Evolutionary conservation across 2,113 vertebrate species (phyloP), one percentile per base, ranked within the genome.

Genomic region (Dasyornis broadbenti): DNA sequence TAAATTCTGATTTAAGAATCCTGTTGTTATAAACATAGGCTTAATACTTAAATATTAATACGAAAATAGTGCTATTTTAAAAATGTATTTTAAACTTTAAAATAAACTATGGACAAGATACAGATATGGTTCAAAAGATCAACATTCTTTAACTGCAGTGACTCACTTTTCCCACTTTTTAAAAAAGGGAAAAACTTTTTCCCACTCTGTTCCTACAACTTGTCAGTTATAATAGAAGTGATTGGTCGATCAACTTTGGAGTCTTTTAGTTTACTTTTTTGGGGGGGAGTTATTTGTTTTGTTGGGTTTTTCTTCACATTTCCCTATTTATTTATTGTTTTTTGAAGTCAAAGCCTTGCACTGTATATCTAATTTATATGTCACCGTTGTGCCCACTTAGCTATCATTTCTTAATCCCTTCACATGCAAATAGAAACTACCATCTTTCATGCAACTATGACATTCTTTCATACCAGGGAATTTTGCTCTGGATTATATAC

Each of bases 41-140:
- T 88, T 90, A 75, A 87, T 53, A 75, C 39, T 91, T 66, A 92
- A 92, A 81, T 45, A 93, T 53, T 64, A 89, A 73, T 87, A 92
- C 54, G 86, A 94, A 96, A 96, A 95, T 82, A 95, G 65, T 63
- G 50, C 50, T 92, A 72, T 78, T 89, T 95, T 26, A 1, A 90
- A 96, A 89, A 81, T 23, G 71, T 63, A 66, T 84, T 82, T 92
- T 87, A 60, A 89, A 89, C 44, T 86, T 93, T 23, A 79, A 94
- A 94, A 86, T 86, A 88, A 95, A 37, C 65, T 82, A 84, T 53
- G 77, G 83, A 95, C 72, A 91, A 71, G 30, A 78, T 23, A 88
- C 28, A 45, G 39, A 16, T 76, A 16, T 76, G 61, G 37, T 76
- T 76, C 76, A 57, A 93, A 93, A 94, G 31, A 63, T 79, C 44